These are phyloP conservation scores for Parelbella ahira DNA, from an alignment of 2,888 invertebrate species.

Conservation along the genomic window DNA sequence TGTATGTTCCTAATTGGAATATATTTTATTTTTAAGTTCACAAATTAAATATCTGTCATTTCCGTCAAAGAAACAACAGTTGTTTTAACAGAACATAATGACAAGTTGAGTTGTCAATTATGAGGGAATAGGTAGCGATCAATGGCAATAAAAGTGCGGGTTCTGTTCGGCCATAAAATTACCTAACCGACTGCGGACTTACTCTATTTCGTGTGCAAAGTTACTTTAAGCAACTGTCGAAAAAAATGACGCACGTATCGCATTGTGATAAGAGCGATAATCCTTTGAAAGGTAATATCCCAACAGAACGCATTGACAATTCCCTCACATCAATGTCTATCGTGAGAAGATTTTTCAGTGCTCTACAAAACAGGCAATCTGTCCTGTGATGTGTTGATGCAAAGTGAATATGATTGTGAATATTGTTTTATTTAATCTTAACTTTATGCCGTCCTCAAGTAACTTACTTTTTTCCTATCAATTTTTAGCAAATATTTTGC, in stretches of 20 bases:
- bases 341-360: slow-evolving; percentile 20
- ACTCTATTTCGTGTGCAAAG: slow-evolving; percentile 50
- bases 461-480: too few relatives aligned
- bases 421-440: too few relatives aligned
- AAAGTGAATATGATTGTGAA: too few relatives aligned
- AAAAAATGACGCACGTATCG: slow-evolving; percentile 37
- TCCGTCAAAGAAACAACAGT: slow-evolving; percentile 43
- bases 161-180: slow-evolving; percentile 72
- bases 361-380: too few relatives aligned
- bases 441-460: too few relatives aligned
- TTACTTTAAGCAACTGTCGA: slow-evolving; percentile 38
- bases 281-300: slow-evolving; percentile 29
- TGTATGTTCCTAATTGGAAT: too few relatives aligned
- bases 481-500: too few relatives aligned
- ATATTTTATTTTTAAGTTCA: too few relatives aligned
- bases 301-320: slow-evolving; percentile 25
- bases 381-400: too few relatives aligned
- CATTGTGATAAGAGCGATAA: slow-evolving; percentile 47
- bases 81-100: slow-evolving; percentile 72
- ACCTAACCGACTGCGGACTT: slow-evolving; percentile 67
- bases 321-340: slow-evolving; percentile 9
- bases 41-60: too few relatives aligned
- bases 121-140: slow-evolving; percentile 78
- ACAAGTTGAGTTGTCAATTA: slow-evolving; percentile 76
- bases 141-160: slow-evolving; percentile 75